Base-by-base conservation (phyloP, 2,888 invertebrate genomes). In the Aphidoletes aphidimyza region DNA sequence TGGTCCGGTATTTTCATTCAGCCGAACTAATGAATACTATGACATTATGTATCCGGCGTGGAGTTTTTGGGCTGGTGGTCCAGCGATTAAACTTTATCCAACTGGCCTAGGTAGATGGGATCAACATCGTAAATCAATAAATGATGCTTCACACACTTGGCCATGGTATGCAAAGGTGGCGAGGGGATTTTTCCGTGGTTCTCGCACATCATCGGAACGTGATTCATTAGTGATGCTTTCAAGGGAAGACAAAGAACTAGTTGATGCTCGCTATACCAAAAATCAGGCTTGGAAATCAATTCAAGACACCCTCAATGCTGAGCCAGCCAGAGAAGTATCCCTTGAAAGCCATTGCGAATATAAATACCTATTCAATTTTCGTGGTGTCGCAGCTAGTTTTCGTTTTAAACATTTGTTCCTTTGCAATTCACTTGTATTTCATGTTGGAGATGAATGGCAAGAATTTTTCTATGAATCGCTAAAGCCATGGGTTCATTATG, bases 41-140 rank as follows among this genome's bases (percentile, higher is more conserved):
- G 99, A 99, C 88, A 97, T 99, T 86, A 95, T 96, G 94, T 96
- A 96, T 89, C 98, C 98, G 0, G 96, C 98, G 0, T 99, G 98
- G 98, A 94, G 97, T 59, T 99, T 99, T 90, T 98, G 98, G 98
- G 97, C 97, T 90, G 98, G 98, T 37, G 99, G 99, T 0, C 99
- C 99, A 19, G 98, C 98, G 0, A 98, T 98, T 87, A 93, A 95
- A 49, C 91, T 98, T 14, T 98, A 98, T 90, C 98, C 98, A 0
- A 94, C 93, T 84, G 98, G 98, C 30, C 93, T 98, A 86, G 98
- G 98, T 0, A 92, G 97, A 69, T 99, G 98, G 98, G 98, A 98
- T 89, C 89, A 93, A 86, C 95, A 96, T 88, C 92, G 97, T 85
- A 90, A 92, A 85, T 92, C 94, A 11, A 92, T 98, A 85, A 92